Percentiles rank a stretch among this genome's conserved stretches.
phyloP scores from a whole-genome alignment of 2,113 vertebrate genomes.

The Nycticryphes semicollaris region DNA sequence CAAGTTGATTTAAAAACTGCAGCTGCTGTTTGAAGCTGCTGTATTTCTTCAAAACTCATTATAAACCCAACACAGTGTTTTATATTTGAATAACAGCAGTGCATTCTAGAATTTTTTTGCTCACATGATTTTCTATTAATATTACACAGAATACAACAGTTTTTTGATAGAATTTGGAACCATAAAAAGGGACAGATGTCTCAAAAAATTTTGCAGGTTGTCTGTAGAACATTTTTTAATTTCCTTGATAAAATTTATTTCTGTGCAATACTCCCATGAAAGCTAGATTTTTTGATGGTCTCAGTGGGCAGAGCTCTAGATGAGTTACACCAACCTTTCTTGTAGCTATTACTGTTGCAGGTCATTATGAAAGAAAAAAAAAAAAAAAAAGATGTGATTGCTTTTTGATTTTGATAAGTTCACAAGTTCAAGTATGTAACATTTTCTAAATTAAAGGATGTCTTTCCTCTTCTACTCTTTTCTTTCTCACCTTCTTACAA shows the following conservation, averaged over 20 bases:
- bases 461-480: background rate
- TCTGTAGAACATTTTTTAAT: background rate
- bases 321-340: background rate
- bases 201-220: background rate
- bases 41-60: background rate
- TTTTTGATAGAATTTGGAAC: background rate
- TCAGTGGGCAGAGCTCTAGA: background rate
- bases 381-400: rapidly evolving
- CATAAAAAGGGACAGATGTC: background rate
- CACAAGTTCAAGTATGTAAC: background rate
- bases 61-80: background rate
- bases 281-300: background rate
- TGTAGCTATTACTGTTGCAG: background rate
- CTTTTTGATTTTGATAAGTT: background rate
- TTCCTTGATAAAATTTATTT: background rate
- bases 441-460: background rate
- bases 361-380: background rate
- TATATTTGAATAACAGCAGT: background rate
- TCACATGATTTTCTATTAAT: background rate
- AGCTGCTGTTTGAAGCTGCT: background rate
- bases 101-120: background rate
- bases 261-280: background rate
- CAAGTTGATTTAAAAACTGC: conserved; percentile 15
- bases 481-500: background rate
- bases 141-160: background rate